Percentiles rank a stretch among this genome's conserved stretches.
These are phyloP conservation scores for Grammomys surdaster DNA, from an alignment of 2,113 vertebrate species.

Conservation along the genomic window DNA sequence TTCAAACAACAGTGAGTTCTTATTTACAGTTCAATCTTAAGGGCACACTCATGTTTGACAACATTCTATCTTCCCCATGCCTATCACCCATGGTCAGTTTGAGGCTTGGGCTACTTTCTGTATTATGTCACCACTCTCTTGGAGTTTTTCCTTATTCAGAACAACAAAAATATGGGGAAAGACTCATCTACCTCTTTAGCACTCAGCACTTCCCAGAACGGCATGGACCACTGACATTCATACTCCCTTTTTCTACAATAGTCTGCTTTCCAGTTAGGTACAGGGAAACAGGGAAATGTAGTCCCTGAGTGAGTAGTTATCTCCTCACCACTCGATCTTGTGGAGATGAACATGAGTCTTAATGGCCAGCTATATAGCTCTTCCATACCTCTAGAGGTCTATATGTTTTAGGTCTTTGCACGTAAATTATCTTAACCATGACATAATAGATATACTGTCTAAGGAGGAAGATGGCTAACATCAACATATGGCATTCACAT, in stretches of 20 bases:
- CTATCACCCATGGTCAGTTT: neutral
- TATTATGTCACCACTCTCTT: neutral
- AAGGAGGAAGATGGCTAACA: neutral
- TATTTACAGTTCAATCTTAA: neutral
- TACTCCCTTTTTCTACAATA: neutral
- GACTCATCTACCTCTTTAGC: neutral
- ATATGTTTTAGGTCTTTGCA: neutral
- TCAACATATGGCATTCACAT: too few species aligned
- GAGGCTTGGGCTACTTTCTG: neutral
- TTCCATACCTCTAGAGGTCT: neutral
- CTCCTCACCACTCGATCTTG: neutral
- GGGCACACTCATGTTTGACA: too few species aligned
- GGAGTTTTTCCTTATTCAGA: neutral
- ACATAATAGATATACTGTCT: neutral
- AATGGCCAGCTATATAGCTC: neutral
- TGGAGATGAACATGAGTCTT: neutral
- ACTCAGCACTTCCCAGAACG: neutral
- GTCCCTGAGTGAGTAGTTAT: neutral
- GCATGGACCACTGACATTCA: neutral
- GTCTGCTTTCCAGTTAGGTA: neutral
- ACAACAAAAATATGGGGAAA: neutral
- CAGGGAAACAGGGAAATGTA: neutral
- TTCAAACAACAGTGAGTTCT: neutral
- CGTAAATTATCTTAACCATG: neutral
- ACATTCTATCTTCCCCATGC: neutral